phyloP scores from a whole-genome alignment of 2,797 vertebrate genomes.

The Pelobates cultripes region DNA sequence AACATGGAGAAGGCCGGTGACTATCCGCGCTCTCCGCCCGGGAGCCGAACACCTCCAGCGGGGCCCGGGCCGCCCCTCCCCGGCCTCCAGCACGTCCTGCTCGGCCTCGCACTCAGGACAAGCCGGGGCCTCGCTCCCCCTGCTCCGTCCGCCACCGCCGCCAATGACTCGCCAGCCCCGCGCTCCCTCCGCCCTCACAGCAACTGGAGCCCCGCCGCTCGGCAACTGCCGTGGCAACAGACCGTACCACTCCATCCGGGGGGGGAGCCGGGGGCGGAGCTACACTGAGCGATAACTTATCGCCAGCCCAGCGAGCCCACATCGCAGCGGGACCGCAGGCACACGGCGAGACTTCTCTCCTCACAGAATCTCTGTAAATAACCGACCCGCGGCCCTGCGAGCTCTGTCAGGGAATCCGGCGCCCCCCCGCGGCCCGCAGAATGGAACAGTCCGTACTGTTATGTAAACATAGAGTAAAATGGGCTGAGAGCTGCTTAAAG shows the following conservation, averaged over 20 bases:
- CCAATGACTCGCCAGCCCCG: conserved; percentile 41
- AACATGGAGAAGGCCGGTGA: conserved; percentile 80
- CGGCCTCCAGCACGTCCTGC: not conserved
- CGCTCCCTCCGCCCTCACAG: conserved; percentile 47
- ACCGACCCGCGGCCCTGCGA: no score
- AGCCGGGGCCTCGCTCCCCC: not conserved
- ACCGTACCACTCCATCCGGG: conserved; percentile 49
- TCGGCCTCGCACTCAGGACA: no score
- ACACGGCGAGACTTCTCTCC: no score
- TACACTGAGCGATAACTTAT: no score
- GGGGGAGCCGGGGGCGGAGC: conserved; percentile 14
- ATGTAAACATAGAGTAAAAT: conserved; percentile 98
- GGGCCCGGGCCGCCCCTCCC: not conserved
- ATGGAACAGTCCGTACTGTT: conserved; percentile 74
- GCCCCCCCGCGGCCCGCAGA: not conserved
- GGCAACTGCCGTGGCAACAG: conserved; percentile 66
- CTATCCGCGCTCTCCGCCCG: conserved; percentile 55
- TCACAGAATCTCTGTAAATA: no score
- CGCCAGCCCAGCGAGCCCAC: no score
- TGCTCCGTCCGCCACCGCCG: conserved; percentile 15
- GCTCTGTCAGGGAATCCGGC: not conserved
- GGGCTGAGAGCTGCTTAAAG: conserved; percentile 81
- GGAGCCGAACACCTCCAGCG: conserved; percentile 28
- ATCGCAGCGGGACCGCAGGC: no score
- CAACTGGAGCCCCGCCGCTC: conserved; percentile 40